Conservation (phyloP, 2,797 vertebrate species). For the Liparis tanakae region DNA sequence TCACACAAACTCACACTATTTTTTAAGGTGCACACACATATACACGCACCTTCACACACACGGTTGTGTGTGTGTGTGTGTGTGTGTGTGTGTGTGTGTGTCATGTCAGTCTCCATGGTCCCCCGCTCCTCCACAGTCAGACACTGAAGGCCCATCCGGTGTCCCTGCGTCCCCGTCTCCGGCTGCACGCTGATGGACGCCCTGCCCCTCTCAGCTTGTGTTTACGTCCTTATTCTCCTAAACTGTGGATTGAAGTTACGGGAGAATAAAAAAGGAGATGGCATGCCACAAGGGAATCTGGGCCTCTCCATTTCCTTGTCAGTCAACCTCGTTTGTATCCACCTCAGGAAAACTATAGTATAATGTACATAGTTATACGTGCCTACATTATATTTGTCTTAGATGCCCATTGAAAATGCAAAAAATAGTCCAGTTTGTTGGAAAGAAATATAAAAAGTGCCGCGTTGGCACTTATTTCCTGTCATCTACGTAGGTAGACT, state of each 20-base stretch:
- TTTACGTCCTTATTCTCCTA: background rate
- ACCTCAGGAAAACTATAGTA: background rate
- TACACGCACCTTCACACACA: too few relatives aligned
- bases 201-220: background rate
- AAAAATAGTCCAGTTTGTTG: background rate
- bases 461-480: background rate
- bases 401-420: background rate
- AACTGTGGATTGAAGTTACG: background rate
- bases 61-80: background rate
- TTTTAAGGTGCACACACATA: slow-evolving; percentile 31
- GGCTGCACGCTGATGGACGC: slow-evolving; percentile 71
- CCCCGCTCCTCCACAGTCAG: slow-evolving; percentile 49
- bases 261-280: background rate
- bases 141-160: slow-evolving; percentile 62
- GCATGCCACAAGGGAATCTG: background rate
- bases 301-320: background rate
- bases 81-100: slow-evolving; percentile 26
- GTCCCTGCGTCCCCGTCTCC: slow-evolving; percentile 59
- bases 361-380: background rate
- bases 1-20: slow-evolving; percentile 49
- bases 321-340: background rate
- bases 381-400: background rate
- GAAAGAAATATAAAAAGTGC: background rate
- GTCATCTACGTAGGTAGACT: background rate
- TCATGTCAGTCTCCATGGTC: slow-evolving; percentile 66